A percentile compares a stretch with the other conserved stretches of the same genome.
Conservation (phyloP, 2,797 vertebrate genomes). For the Manis pentadactyla region DNA sequence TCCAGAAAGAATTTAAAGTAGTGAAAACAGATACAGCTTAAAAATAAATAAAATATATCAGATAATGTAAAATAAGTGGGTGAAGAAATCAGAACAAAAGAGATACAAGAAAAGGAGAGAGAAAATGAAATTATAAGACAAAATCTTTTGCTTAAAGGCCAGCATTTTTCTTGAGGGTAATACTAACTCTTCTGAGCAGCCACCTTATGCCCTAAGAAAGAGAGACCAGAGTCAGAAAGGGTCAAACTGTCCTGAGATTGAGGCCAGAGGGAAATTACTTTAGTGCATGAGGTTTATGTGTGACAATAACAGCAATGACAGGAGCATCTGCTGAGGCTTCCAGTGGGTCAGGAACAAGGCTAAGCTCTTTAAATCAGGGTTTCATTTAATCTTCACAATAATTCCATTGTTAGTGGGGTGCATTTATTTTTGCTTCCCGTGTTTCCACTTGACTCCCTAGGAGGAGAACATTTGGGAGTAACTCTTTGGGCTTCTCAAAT, state of each 20-base stretch:
- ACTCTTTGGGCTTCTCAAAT: neutral
- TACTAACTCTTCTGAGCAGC: neutral
- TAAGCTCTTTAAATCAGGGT: neutral
- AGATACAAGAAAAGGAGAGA: neutral
- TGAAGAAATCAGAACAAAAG: slow-evolving; percentile 25
- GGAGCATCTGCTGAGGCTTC: neutral
- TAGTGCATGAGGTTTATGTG: neutral
- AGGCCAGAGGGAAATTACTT: neutral
- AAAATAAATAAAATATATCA: slow-evolving; percentile 44
- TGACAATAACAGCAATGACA: neutral
- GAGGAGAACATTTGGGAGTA: neutral
- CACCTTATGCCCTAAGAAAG: neutral
- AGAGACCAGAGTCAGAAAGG: neutral
- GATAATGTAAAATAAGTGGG: neutral
- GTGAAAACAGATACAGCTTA: neutral
- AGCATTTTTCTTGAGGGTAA: neutral
- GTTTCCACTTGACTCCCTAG: neutral
- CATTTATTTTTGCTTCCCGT: neutral
- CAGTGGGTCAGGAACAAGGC: neutral
- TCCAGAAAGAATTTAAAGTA: slow-evolving; percentile 11
- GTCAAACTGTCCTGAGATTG: neutral
- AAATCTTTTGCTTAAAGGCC: neutral
- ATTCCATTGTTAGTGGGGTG: neutral
- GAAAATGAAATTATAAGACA: neutral
- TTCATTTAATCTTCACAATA: neutral